Base-by-base conservation (phyloP, 2,888 invertebrate genomes). In the Autographa pulchrina region DNA sequence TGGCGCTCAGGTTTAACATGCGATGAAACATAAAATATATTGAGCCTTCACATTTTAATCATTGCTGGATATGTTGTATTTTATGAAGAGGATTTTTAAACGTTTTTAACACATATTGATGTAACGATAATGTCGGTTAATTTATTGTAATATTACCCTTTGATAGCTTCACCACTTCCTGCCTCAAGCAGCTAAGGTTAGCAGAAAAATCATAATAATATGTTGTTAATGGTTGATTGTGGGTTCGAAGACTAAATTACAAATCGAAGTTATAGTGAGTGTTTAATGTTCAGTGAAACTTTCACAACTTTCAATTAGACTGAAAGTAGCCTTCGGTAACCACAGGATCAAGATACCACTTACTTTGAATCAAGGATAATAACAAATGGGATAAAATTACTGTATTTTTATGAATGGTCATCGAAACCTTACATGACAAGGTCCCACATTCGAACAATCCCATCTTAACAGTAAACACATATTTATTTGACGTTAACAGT, bases 401-500 rank as follows among this genome's bases (percentile, higher is more conserved):
- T 56, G 20, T 56, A 25, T 2, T 20, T 25, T 56, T 25, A 25
- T 59, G 31, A 31, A 16, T 13, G 16, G 13, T 63, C 54, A 63
- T 63, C 52, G 18, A 52, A 63, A 52, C 18, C 43, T 54, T 64
- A 52, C 32, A 52, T 8, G 31, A 48, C 16, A 8, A 54, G 18
- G 35, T 16, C 63, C 18, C 4, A 7, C 32, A 32, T 9, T 9
- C 54, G 14, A 68, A 48, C 41, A 56, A 61, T 6, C 63, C 31
- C 60, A 58, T 68, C 65, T 77, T 68, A 65, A 68, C 38, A 43
- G 67, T 77, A 59, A 74, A 59, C 60, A 52, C 62, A 79, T 70
- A 74, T 75, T 82, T 81, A 81, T 79, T 61, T 59, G 77, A 62
- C 63, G 43, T 75, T 75, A 72, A 62, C 74, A 68, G 75, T 81